Evolutionary conservation across 2,888 invertebrate genomes (phyloP), one percentile per base, ranked within the genome.

Genomic region (Corbicula japonica): DNA sequence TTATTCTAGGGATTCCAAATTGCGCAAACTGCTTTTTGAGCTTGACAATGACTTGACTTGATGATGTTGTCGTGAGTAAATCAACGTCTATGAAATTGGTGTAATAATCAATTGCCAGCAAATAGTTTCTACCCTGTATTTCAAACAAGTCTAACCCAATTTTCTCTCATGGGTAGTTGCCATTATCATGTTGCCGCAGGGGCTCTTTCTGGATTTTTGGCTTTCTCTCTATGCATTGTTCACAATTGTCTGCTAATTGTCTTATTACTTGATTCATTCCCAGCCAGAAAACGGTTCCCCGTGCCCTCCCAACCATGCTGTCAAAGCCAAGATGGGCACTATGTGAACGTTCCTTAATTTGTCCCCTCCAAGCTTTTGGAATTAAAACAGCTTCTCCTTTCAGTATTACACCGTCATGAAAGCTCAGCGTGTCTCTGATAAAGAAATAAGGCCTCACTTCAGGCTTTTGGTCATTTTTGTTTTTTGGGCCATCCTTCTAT

Each of bases 61-160:
- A 60, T 41, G 56, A 58, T 50, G 66, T 76, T 38, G 69, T 41
- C 30, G 63, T 18, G 18, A 76, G 58, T 21, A 46, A 21, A 46
- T 83, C 78, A 30, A 78, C 61, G 69, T 84, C 76, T 23, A 76
- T 73, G 56, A 56, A 83, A 23, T 75, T 65, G 30, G 72, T 71
- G 46, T 50, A 80, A 54, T 85, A 85, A 62, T 84, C 84, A 46
- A 78, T 65, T 23, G 69, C 70, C 18, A 74, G 44, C 18, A 80
- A 38, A 62, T 82, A 84, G 26, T 66, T 32, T 68, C 69, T 60
- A 28, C 54, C 56, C 56, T 81, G 34, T 23, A 75, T 82, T 32
- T 52, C 48, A 48, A 80, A 80, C 6, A 77, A 23, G 35, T 78
- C 69, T 15, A 35, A 30, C 15, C 32, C 66, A 32, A 78, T 46